Evolutionary conservation across 2,113 vertebrate genomes (phyloP), one percentile per base, ranked within the genome.

Genomic region (Cercocebus atys): DNA sequence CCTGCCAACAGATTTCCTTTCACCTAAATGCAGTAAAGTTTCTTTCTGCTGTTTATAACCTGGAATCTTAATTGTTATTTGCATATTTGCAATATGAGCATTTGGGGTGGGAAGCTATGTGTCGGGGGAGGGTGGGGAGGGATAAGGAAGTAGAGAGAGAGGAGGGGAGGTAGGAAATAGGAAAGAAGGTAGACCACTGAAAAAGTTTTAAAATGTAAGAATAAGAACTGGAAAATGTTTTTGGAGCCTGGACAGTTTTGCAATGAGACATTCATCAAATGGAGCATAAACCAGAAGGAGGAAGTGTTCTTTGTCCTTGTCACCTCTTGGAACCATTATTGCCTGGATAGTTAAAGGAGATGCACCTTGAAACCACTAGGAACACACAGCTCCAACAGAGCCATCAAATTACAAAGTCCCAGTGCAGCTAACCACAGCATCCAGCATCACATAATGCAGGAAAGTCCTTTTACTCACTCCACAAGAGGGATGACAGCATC

Each of bases 141-240:
- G 6, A 35, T 13, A 50, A 50, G 30, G 35, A 43, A 17, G n/a
- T 20, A 55, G 6, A 27, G 35, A 59, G 2, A 43, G 14, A 30
- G 4, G 3, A 17, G 1, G 9, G 1, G 1, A 5, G 2, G 25
- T 64, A 0, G n/a, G 2, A 82, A 16, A 35, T 6, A 68, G 35
- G 57, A 27, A 50, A 18, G 40, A 30, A 70, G 16, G n/a, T 3
- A 5, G 6, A 64, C 30, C 61, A 81, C 20, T 64, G 17, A n/a
- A 91, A 85, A 91, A 13, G 22, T 47, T 91, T n/a, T 50, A 88
- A 79, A 64, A 85, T 72, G 50, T 78, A 55, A 86, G 30, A 75
- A 43, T 64, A 75, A 72, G 10, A 92, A 70, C n/a, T 20, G 18
- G 32, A 72, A 89, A 73, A 80, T 83, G 35, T 30, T 76, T 85